phyloP scores from a whole-genome alignment of 1,140 invertebrate genomes.

The Acyrthosiphon pisum region DNA sequence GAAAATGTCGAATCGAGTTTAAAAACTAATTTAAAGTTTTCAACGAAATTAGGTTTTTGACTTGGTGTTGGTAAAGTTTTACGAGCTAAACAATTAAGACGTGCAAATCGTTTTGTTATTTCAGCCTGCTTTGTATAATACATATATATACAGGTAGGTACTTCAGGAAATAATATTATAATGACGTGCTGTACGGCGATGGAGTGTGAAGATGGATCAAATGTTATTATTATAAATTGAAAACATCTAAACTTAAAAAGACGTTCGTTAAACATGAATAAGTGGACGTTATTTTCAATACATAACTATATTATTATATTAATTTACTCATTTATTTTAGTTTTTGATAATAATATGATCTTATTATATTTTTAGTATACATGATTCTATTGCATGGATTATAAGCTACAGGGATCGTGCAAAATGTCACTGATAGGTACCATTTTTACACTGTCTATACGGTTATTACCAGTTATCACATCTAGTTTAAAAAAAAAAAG shows the following conservation, averaged over 20 bases:
- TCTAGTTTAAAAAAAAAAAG: too few species aligned
- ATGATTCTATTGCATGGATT: too few species aligned
- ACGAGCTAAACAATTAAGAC: constrained; percentile 16
- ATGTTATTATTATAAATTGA: neutral
- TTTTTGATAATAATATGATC: too few species aligned
- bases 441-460: too few species aligned
- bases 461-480: too few species aligned
- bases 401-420: too few species aligned
- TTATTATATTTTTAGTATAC: too few species aligned
- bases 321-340: too few species aligned
- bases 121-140: neutral
- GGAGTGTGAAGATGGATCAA: neutral
- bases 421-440: too few species aligned
- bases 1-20: constrained; percentile 25
- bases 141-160: neutral
- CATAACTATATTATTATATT: too few species aligned
- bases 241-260: neutral
- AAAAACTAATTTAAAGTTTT: constrained; percentile 51
- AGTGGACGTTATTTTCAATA: too few species aligned
- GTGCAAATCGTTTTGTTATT: constrained; percentile 15
- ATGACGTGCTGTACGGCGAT: neutral
- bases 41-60: constrained; percentile 17
- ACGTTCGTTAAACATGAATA: neutral
- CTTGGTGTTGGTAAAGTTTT: neutral
- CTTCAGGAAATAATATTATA: neutral